Base-by-base conservation (phyloP, 1,140 invertebrate genomes). In the Batillaria attramentaria region DNA sequence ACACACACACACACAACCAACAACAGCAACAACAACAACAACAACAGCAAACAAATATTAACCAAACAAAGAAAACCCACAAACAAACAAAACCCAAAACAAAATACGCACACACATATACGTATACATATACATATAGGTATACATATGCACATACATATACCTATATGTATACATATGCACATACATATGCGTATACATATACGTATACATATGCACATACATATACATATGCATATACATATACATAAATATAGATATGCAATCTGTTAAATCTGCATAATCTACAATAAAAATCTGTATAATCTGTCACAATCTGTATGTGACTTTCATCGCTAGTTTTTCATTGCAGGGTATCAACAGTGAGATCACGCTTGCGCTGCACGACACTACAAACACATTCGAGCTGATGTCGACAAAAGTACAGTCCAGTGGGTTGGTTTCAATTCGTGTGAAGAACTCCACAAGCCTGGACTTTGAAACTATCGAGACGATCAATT, bases 401-500 rank as follows among this genome's bases (percentile, higher is more conserved):
- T 69, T 41, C 28, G 66, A 69, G 37, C 37, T 69, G 66, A 41
- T 13, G 28, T 41, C 66, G 13, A 8, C 66, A n/a, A n/a, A n/a
- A 24, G 33, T 79, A 16, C 50, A 72, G 43, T 37, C 33, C 1
- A 33, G 10, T 18, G 69, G 65, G 2, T n/a, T 5, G 33, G 68
- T 79, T 0, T 39, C 60, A 18, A 69, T 79, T 33, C 43, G 77
- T 35, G 77, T 79, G 13, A 79, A 57, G 31, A 46, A 79, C 54
- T 60, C 24, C 54, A 8, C 69, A 18, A 54, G 46, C 39, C 68
- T 79, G 18, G 77, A 79, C 33, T 79, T 60, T 79, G 77, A 79
- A 42, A 43, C 33, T 1, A 0, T 24, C 4, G 13, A 28, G 60
- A 31, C 3, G 2, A 28, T 77, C 2, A 41, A 28, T 0, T 24